phyloP scores from a whole-genome alignment of 1,140 invertebrate species.

The Coenobita brevimanus region DNA sequence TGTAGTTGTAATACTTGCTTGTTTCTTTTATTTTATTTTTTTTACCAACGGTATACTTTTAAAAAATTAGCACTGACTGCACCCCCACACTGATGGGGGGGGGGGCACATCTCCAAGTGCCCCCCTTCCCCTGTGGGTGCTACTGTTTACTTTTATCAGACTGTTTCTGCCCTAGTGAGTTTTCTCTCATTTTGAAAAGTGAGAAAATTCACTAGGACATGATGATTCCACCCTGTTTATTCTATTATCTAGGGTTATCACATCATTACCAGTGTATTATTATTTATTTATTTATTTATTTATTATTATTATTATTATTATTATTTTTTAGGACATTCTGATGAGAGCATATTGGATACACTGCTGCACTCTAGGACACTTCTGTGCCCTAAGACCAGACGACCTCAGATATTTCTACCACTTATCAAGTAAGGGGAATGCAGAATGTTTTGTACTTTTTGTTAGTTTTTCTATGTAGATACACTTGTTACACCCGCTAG shows the following conservation, averaged over 20 bases:
- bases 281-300: not conserved
- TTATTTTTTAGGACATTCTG: conserved; percentile 1
- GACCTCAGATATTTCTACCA: conserved; percentile 2
- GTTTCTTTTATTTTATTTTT: not conserved
- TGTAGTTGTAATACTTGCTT: not conserved
- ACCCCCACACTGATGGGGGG: not conserved
- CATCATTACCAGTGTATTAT: not conserved
- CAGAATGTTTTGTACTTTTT: not conserved
- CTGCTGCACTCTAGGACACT: conserved; percentile 39
- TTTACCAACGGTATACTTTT: not conserved
- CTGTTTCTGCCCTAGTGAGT: too few species aligned
- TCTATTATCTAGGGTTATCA: too few species aligned
- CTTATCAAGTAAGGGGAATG: conserved; percentile 12
- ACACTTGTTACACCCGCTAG: not conserved
- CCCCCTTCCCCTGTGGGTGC: too few species aligned
- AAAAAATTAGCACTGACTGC: not conserved
- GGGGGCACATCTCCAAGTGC: not conserved
- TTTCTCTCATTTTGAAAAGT: too few species aligned
- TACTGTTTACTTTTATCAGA: too few species aligned
- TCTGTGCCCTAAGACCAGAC: not conserved
- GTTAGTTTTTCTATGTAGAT: not conserved
- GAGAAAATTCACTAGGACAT: too few species aligned
- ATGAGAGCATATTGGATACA: conserved; percentile 12
- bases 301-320: not conserved
- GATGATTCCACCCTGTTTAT: too few species aligned